These are phyloP conservation scores for Brachypteracias leptosomus DNA, from an alignment of 2,113 vertebrate genomes.

Conservation along the genomic window DNA sequence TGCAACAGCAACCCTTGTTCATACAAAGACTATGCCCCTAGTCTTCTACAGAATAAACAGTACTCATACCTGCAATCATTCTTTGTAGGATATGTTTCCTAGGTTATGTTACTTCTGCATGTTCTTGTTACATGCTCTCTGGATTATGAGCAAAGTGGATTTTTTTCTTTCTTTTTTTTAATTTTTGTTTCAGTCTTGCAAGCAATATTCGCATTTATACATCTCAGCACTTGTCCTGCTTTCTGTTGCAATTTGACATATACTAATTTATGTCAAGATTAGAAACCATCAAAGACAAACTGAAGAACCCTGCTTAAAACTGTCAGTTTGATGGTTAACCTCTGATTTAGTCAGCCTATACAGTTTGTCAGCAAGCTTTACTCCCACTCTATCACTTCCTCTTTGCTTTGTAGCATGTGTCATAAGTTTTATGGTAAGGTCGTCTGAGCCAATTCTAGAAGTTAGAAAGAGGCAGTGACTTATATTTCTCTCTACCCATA, in stretches of 20 bases:
- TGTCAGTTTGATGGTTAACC: background rate
- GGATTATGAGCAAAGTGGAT: background rate
- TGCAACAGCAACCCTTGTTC: background rate
- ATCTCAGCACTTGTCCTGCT: background rate
- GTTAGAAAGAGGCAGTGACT: background rate
- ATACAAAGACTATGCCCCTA: background rate
- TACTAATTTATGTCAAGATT: background rate
- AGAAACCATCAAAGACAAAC: background rate
- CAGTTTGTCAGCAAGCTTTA: background rate
- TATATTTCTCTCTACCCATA: background rate
- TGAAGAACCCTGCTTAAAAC: background rate
- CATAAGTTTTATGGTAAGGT: background rate
- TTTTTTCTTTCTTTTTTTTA: too few species aligned
- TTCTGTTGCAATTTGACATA: background rate
- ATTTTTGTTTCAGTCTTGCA: background rate
- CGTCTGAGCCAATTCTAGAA: background rate
- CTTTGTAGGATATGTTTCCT: background rate
- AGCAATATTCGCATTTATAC: background rate
- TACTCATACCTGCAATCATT: background rate
- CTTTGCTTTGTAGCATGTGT: background rate
- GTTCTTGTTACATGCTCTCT: background rate
- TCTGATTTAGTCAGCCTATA: background rate
- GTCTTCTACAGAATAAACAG: background rate
- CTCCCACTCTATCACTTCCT: background rate
- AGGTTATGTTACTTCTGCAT: background rate